Percentiles rank a stretch among this genome's conserved stretches.
Conservation (phyloP, 1,140 invertebrate genomes). For the Artemia franciscana region DNA sequence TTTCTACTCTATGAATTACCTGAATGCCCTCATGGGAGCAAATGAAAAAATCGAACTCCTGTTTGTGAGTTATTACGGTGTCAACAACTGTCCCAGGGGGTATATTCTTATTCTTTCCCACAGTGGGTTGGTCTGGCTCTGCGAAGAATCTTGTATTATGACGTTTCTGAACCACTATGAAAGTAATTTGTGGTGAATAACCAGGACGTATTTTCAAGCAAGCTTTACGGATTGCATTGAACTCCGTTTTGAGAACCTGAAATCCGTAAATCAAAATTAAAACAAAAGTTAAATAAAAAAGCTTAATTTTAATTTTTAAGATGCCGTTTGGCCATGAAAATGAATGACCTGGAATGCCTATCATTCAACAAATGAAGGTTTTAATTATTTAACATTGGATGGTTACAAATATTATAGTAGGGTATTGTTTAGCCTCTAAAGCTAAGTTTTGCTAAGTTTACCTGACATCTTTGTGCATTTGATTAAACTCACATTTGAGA, state of each 20-base stretch:
- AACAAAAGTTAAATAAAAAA: too few species aligned
- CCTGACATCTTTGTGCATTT: too few species aligned
- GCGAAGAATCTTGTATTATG: constrained; percentile 61
- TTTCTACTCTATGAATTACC: constrained; percentile 24
- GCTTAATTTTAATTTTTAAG: too few species aligned
- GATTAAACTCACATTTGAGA: too few species aligned
- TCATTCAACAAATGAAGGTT: too few species aligned
- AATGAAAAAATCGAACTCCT: constrained; percentile 63
- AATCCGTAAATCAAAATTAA: too few species aligned
- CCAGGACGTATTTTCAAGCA: constrained; percentile 25
- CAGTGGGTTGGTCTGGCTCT: constrained; percentile 12
- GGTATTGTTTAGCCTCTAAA: too few species aligned
- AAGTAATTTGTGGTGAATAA: constrained; percentile 43
- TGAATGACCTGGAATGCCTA: too few species aligned
- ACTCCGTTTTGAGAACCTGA: constrained; percentile 29
- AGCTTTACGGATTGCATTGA: constrained; percentile 37
- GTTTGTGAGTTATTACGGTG: constrained; percentile 49
- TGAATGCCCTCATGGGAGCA: constrained; percentile 40
- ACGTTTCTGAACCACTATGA: constrained; percentile 69
- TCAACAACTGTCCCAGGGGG: constrained; percentile 64
- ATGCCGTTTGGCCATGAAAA: too few species aligned
- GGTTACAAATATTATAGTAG: too few species aligned
- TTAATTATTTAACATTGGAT: too few species aligned
- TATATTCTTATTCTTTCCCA: constrained; percentile 32
- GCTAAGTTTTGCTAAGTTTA: too few species aligned